Evolutionary conservation across 2,113 vertebrate species (phyloP).

Genomic region (Alligator sinensis): DNA sequence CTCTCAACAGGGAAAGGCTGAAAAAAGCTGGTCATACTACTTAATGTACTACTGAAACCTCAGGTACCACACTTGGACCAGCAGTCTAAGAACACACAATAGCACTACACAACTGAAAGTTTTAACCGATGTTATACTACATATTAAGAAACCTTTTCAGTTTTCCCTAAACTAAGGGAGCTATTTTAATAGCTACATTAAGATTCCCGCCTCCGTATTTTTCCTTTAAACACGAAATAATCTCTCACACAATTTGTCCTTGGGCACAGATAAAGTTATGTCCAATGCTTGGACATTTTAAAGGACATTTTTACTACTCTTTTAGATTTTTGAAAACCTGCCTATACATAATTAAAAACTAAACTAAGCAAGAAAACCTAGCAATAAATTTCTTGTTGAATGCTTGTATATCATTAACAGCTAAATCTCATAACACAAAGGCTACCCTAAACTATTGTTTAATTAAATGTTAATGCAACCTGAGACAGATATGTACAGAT

Average conservation of each 20-base stretch:
- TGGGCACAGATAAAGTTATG: neutral
- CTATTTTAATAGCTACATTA: neutral
- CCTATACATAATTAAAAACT: too few relatives aligned
- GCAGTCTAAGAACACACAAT: too few relatives aligned
- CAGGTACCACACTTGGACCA: too few relatives aligned
- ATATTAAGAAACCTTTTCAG: neutral
- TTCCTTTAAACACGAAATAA: neutral
- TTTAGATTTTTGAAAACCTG: neutral
- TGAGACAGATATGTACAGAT: neutral
- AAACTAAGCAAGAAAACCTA: accelerated
- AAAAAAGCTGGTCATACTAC: too few relatives aligned
- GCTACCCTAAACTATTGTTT: neutral
- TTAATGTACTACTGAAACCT: too few relatives aligned
- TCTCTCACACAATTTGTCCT: neutral
- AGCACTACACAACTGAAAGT: neutral
- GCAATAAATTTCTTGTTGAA: neutral
- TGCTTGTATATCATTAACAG: neutral
- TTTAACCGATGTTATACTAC: neutral
- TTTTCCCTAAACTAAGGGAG: neutral
- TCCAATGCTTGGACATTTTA: neutral
- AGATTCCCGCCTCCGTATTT: neutral
- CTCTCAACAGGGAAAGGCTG: too few relatives aligned
- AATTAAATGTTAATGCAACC: neutral
- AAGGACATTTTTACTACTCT: neutral
- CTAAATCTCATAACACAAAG: neutral